Conservation (phyloP, 92 coral and sea anemone genomes). For the Epizoanthus fatuus region DNA sequence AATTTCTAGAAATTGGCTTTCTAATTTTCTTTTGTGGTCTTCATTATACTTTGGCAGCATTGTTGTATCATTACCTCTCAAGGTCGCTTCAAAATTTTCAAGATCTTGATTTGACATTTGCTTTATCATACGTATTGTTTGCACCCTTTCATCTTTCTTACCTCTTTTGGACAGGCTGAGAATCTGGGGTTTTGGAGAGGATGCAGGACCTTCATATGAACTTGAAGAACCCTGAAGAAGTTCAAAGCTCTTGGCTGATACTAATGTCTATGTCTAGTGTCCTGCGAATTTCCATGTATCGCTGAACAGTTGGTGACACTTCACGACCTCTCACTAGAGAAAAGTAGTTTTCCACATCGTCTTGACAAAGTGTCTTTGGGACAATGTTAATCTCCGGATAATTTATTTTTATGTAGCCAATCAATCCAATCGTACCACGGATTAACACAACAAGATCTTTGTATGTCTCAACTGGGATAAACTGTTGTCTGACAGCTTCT, state of each 20-base stretch:
- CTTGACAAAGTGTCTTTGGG: constrained; percentile 40
- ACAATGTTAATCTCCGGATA: constrained; percentile 17
- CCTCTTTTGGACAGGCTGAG: neutral
- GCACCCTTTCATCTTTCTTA: neutral
- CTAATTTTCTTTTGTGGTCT: no score
- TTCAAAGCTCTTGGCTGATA: constrained; percentile 28
- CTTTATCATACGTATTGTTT: no score
- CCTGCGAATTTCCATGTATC: constrained; percentile 32
- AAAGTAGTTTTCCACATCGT: constrained; percentile 42
- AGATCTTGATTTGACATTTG: no score
- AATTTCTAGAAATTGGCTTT: no score
- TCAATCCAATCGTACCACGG: constrained; percentile 21
- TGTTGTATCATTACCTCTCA: no score
- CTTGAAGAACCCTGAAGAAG: constrained; percentile 14
- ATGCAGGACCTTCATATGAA: constrained; percentile 34
- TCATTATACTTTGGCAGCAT: no score
- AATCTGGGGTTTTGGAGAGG: neutral
- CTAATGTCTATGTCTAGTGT: constrained; percentile 23
- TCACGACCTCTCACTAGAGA: constrained; percentile 38
- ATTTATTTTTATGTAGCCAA: constrained; percentile 10
- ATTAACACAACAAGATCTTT: constrained; percentile 17
- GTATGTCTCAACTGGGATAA: constrained; percentile 40
- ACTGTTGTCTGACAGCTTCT: neutral
- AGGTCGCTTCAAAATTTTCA: neutral
- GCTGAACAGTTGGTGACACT: constrained; percentile 16